These are phyloP conservation scores for Charaxes varanes DNA, from an alignment of 1,140 invertebrate genomes.

Conservation along the genomic window DNA sequence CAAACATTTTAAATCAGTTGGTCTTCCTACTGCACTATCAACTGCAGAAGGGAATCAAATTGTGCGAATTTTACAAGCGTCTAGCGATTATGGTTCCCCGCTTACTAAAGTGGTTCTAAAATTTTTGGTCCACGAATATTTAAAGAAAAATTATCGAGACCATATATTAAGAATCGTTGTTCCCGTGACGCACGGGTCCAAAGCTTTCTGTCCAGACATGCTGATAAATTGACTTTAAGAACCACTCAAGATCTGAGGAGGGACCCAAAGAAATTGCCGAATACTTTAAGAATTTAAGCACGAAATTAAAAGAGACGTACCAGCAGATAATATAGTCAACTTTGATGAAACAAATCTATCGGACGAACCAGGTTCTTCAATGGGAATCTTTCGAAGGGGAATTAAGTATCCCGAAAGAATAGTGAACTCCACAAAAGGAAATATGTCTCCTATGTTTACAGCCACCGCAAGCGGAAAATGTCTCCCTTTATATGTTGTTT, in stretches of 20 bases:
- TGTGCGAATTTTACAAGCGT: no score
- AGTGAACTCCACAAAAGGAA: slow-evolving; percentile 37
- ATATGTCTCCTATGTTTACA: slow-evolving; percentile 48
- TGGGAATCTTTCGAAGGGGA: slow-evolving; percentile 34
- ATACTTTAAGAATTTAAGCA: slow-evolving; percentile 15
- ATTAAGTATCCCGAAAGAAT: slow-evolving; percentile 46
- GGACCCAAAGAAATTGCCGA: not conserved
- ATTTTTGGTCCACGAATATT: no score
- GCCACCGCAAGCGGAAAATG: slow-evolving; percentile 33
- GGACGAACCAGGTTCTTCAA: slow-evolving; percentile 44
- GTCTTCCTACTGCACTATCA: no score
- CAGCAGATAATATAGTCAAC: slow-evolving; percentile 47
- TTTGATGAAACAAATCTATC: slow-evolving; percentile 64
- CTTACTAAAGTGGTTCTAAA: no score
- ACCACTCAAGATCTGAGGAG: no score
- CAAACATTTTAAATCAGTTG: no score
- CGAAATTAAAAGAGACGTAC: slow-evolving; percentile 32
- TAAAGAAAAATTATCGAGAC: no score
- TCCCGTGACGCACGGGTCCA: not conserved
- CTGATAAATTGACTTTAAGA: no score
- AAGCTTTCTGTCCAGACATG: no score
- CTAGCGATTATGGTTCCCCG: no score
- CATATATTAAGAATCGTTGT: no score
- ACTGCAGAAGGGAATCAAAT: no score
- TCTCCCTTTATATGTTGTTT: slow-evolving; percentile 47